phyloP scores from a whole-genome alignment of 1,140 invertebrate genomes.

The Saxidomus purpurata region DNA sequence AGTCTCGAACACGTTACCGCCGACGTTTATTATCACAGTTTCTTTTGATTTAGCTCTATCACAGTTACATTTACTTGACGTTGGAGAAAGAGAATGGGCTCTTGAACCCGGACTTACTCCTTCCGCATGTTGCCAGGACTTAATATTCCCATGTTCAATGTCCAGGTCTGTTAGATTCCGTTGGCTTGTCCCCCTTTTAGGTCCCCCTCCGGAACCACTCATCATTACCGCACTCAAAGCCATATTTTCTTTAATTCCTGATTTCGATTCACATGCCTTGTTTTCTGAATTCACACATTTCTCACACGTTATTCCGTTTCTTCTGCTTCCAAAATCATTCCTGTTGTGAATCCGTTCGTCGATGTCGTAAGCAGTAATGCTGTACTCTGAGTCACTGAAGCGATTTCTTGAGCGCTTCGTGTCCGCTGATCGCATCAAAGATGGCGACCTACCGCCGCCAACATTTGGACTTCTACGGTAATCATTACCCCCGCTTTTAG shows the following conservation, averaged over 20 bases:
- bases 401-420: slow-evolving; percentile 19
- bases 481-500: slow-evolving; percentile 3
- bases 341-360: neutral
- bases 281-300: slow-evolving; percentile 15
- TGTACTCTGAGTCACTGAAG: slow-evolving; percentile 41
- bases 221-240: slow-evolving; percentile 69
- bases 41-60: slow-evolving; percentile 66
- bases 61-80: slow-evolving; percentile 86
- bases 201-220: slow-evolving; percentile 56
- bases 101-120: neutral
- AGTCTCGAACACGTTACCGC: slow-evolving; percentile 82
- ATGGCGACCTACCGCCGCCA: slow-evolving; percentile 29
- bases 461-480: slow-evolving; percentile 27
- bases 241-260: slow-evolving; percentile 54
- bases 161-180: slow-evolving; percentile 17
- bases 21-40: slow-evolving; percentile 82
- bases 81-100: slow-evolving; percentile 40
- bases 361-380: neutral
- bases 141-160: slow-evolving; percentile 44
- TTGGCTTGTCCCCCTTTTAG: neutral
- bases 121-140: slow-evolving; percentile 20
- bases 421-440: neutral
- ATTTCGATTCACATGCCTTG: slow-evolving; percentile 23
- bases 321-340: neutral
- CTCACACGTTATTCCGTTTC: neutral